A percentile compares a stretch with the other conserved stretches of the same genome.
Evolutionary conservation across 1,140 invertebrate genomes (phyloP).

Genomic region (Pygmarrhopalites habei): DNA sequence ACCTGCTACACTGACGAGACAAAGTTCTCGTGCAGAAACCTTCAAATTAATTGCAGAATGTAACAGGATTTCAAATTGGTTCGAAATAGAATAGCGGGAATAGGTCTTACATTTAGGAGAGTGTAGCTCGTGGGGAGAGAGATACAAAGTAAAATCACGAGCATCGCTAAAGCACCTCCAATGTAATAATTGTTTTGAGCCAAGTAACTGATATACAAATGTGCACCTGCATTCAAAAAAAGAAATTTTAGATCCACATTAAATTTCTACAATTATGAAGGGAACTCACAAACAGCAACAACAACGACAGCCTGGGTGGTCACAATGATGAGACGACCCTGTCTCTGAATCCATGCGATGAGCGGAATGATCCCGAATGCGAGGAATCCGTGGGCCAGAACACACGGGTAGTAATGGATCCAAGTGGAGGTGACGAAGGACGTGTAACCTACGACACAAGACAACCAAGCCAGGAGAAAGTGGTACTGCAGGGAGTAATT

Average conservation of each 20-base stretch:
- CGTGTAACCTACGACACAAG: not conserved
- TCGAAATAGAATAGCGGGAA: too few species aligned
- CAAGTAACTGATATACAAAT: not conserved
- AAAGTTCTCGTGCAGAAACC: conserved; percentile 1
- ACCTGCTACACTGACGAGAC: not conserved
- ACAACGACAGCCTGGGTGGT: not conserved
- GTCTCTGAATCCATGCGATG: conserved; percentile 2
- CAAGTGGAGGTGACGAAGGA: not conserved
- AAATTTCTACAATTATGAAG: not conserved
- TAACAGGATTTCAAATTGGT: too few species aligned
- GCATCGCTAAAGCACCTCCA: not conserved
- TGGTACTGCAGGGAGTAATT: conserved; percentile 1
- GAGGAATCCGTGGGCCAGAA: not conserved
- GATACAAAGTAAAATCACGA: not conserved
- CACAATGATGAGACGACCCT: not conserved
- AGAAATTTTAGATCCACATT: not conserved
- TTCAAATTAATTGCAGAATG: too few species aligned
- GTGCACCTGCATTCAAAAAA: not conserved
- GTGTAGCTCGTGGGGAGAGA: not conserved
- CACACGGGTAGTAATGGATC: conserved; percentile 1
- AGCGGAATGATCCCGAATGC: not conserved
- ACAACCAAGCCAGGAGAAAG: not conserved
- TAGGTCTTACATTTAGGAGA: too few species aligned
- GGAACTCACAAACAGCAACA: not conserved
- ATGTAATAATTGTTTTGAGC: not conserved